Evolutionary conservation across 2,113 vertebrate species (phyloP), one percentile per base, ranked within the genome.

Genomic region (Vulpes vulpes): DNA sequence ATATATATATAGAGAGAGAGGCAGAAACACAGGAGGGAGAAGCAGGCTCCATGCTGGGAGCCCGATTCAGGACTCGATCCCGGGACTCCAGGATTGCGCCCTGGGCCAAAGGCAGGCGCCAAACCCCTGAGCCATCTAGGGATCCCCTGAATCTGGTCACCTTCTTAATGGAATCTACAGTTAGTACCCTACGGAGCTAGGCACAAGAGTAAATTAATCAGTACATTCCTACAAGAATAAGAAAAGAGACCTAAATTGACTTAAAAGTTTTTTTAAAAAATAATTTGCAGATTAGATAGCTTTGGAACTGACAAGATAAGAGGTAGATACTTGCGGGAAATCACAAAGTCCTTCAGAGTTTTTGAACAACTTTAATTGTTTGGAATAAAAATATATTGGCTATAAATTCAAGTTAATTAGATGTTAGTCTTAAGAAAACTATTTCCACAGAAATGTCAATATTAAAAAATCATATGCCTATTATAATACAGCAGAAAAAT

Each of bases 351-450:
- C 53, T 91, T 76, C n/a, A 55, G 15, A 71, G 32, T 60, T 81
- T 91, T 81, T 74, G 65, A 81, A 62, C n/a, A 97, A 91, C 23
- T 69, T 11, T 30, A 12, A 65, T 53, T 53, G 10, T 71, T 27
- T 69, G 17, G 38, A 80, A 62, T 62, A 38, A 90, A 84, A 62
- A 74, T 38, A 53, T 73, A 38, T 2, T 93, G 55, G 64, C 64
- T 80, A 30, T 93, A 83, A 82, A 16, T 55, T 78, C 22, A 55
- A 78, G 22, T 67, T 35, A 83, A 71, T 55, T 73, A 94, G 23
- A 95, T 86, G 22, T 55, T 51, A 27, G 30, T 90, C 51, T 91
- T 91, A 78, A 71, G 81, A 97, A 82, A 35, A 74, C 12, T 88
- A 60, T 32, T 93, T 27, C 55, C 32, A 88, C n/a, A 78, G 17